phyloP scores from a whole-genome alignment of 1,140 invertebrate genomes.

The Leptoteleia sp. region DNA sequence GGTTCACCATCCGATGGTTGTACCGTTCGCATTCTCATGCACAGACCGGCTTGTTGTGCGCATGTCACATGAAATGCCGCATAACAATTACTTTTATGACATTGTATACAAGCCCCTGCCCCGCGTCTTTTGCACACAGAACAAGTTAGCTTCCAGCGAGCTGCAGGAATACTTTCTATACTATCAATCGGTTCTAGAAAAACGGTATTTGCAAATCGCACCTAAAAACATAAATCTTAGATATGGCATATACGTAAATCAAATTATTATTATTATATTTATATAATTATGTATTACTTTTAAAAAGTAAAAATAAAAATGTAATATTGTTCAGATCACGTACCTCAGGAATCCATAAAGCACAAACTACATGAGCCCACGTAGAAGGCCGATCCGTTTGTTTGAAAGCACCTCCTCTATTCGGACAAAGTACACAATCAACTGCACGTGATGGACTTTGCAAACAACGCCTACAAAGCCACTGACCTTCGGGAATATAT shows the following conservation, averaged over 20 bases:
- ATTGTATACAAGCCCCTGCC: slow-evolving; percentile 98
- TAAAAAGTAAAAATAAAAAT: too few species aligned
- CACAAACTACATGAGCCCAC: slow-evolving; percentile 99
- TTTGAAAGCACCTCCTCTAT: slow-evolving; percentile 99
- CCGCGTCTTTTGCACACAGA: slow-evolving; percentile 97
- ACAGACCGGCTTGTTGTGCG: slow-evolving; percentile 96
- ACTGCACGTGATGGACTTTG: slow-evolving; percentile 97
- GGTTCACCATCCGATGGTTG: slow-evolving; percentile 86
- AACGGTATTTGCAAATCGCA: slow-evolving; percentile 98
- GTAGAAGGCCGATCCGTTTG: slow-evolving; percentile 95
- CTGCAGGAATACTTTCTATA: slow-evolving; percentile 96
- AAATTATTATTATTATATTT: too few species aligned
- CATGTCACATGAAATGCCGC: slow-evolving; percentile 99
- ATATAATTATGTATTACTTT: too few species aligned
- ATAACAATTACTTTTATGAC: slow-evolving; percentile 97
- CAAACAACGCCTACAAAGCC: slow-evolving; percentile 96
- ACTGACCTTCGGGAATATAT: slow-evolving; percentile 99
- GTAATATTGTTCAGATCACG: too few species aligned
- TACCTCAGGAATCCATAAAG: slow-evolving; percentile 97
- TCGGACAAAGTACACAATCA: slow-evolving; percentile 98
- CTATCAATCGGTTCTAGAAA: slow-evolving; percentile 99
- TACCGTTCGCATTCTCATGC: slow-evolving; percentile 98
- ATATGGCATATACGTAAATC: too few species aligned
- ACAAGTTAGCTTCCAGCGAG: slow-evolving; percentile 96
- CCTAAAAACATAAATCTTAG: slow-evolving; percentile 71